Evolutionary conservation across 2,888 invertebrate genomes (phyloP).

Genomic region (Leuctra nigra): DNA sequence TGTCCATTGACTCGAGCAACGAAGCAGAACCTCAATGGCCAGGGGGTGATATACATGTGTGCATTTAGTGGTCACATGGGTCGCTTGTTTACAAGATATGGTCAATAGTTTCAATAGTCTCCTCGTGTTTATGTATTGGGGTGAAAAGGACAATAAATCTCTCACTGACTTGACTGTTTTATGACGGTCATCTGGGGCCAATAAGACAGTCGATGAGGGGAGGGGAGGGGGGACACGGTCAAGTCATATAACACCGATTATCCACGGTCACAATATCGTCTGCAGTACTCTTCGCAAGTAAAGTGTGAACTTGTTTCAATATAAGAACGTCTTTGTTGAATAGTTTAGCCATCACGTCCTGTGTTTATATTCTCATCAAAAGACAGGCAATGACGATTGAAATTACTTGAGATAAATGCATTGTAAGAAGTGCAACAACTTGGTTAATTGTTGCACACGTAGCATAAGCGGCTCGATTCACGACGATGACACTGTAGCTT

Average conservation of each 20-base stretch:
- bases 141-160: slow-evolving; percentile 4
- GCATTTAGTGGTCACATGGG: too few species aligned
- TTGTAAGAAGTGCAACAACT: neutral
- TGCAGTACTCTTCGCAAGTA: too few species aligned
- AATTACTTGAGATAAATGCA: neutral
- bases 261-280: neutral
- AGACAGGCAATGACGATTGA: neutral
- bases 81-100: slow-evolving; percentile 10
- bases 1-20: neutral
- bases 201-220: neutral
- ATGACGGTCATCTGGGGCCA: neutral
- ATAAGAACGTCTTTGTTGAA: neutral
- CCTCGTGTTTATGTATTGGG: neutral
- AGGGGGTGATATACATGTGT: too few species aligned
- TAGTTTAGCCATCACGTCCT: neutral
- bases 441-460: too few species aligned
- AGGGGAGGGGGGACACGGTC: neutral
- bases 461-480: too few species aligned
- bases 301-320: neutral
- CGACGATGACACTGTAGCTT: too few species aligned
- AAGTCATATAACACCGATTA: neutral
- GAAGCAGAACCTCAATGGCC: neutral
- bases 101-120: neutral
- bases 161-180: neutral
- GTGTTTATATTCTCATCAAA: neutral